These are phyloP conservation scores for Hippolais icterina DNA, from an alignment of 2,113 vertebrate genomes.

Conservation along the genomic window DNA sequence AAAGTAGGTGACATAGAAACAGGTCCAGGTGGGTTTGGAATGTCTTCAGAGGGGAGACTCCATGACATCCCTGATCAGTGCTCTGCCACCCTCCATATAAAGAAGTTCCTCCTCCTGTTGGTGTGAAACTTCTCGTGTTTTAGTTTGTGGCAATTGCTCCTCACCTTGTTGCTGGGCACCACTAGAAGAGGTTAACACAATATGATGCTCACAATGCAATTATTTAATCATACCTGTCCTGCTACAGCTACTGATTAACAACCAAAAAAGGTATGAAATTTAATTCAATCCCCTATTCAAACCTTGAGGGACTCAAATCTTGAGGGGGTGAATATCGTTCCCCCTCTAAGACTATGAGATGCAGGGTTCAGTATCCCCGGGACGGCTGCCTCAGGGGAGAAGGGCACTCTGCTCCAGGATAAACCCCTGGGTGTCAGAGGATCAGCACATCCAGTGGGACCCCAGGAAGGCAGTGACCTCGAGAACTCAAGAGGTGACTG, in stretches of 20 bases:
- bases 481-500: fast-evolving
- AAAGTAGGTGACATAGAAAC: not conserved
- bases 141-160: not conserved
- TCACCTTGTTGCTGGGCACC: too few relatives aligned
- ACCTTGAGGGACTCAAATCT: not conserved
- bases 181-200: too few relatives aligned
- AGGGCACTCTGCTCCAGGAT: too few relatives aligned
- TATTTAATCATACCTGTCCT: not conserved
- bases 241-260: not conserved
- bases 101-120: not conserved
- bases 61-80: not conserved
- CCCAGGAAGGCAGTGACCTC: too few relatives aligned
- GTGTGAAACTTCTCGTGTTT: not conserved
- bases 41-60: not conserved
- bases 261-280: not conserved
- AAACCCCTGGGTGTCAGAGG: fast-evolving
- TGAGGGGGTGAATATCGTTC: not conserved
- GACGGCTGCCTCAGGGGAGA: too few relatives aligned
- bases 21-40: not conserved
- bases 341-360: not conserved
- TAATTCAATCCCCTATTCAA: not conserved
- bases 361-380: fast-evolving
- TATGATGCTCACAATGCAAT: not conserved
- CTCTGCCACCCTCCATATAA: not conserved
- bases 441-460: not conserved